Evolutionary conservation across 2,797 vertebrate genomes (phyloP).

Genomic region (Sylvilagus floridanus): DNA sequence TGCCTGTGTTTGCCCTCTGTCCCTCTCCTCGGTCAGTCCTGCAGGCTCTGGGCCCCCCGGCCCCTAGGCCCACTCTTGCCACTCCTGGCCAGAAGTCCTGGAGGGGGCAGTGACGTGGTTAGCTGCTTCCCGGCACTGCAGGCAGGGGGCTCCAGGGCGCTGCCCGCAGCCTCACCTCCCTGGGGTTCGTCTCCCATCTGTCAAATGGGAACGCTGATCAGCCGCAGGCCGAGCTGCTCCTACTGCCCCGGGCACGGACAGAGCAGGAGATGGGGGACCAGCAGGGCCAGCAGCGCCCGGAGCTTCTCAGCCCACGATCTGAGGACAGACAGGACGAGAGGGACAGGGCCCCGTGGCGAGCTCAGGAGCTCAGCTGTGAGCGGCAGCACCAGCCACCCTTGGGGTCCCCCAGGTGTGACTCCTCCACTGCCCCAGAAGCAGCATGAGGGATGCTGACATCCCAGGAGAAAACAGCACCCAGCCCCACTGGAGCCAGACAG

Average conservation of each 20-base stretch:
- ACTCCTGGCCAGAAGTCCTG: not conserved
- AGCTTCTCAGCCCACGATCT: not conserved
- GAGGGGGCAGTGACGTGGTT: not conserved
- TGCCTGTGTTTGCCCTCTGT: no score
- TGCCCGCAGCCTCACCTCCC: not conserved
- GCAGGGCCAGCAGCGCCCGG: not conserved
- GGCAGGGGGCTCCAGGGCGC: not conserved
- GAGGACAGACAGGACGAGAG: not conserved
- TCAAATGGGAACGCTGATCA: not conserved
- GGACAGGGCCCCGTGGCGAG: fast-evolving
- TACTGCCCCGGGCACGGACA: not conserved
- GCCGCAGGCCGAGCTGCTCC: not conserved
- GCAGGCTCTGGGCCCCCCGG: not conserved
- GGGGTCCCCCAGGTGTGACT: fast-evolving
- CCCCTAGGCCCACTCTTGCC: not conserved
- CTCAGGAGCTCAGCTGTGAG: no score
- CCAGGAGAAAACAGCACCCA: no score
- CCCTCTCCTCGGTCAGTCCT: not conserved
- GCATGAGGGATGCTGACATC: no score
- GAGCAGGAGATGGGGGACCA: no score
- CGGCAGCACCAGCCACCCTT: not conserved
- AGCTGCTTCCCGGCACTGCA: not conserved
- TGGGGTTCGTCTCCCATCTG: not conserved
- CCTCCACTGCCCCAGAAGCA: fast-evolving
- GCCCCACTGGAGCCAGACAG: no score